phyloP scores from a whole-genome alignment of 2,888 invertebrate species.

The Mamestra brassicae region DNA sequence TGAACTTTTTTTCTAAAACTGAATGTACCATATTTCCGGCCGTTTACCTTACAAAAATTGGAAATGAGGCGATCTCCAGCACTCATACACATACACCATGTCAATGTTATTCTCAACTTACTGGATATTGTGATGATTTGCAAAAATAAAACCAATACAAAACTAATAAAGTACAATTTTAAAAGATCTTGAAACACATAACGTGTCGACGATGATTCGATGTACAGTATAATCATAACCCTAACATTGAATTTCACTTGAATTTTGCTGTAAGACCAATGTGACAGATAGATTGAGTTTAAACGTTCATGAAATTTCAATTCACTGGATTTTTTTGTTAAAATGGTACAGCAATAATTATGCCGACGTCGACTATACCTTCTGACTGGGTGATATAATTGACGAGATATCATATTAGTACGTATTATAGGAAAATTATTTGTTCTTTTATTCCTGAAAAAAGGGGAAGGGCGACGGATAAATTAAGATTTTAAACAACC shows the following conservation, averaged over 20 bases:
- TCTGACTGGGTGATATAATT: neutral
- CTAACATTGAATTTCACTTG: neutral
- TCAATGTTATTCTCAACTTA: conserved; percentile 10
- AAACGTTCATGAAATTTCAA: neutral
- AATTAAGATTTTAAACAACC: neutral
- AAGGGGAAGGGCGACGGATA: neutral
- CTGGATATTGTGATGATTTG: conserved; percentile 40
- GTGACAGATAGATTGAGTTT: neutral
- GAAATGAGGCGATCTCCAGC: conserved; percentile 28
- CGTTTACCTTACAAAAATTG: neutral
- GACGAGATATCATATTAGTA: neutral
- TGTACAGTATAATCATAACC: neutral
- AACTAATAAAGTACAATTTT: conserved; percentile 39
- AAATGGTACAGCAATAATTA: neutral
- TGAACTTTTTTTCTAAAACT: neutral
- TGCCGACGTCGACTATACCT: neutral
- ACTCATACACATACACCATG: conserved; percentile 32
- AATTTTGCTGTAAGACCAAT: neutral
- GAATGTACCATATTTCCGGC: neutral
- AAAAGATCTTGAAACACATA: conserved; percentile 16
- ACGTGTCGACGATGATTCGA: neutral
- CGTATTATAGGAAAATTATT: neutral
- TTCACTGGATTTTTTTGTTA: neutral
- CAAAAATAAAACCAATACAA: conserved; percentile 42
- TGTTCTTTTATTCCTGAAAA: conserved; percentile 8